phyloP scores from a whole-genome alignment of 2,113 vertebrate genomes.

The Nicator chloris region DNA sequence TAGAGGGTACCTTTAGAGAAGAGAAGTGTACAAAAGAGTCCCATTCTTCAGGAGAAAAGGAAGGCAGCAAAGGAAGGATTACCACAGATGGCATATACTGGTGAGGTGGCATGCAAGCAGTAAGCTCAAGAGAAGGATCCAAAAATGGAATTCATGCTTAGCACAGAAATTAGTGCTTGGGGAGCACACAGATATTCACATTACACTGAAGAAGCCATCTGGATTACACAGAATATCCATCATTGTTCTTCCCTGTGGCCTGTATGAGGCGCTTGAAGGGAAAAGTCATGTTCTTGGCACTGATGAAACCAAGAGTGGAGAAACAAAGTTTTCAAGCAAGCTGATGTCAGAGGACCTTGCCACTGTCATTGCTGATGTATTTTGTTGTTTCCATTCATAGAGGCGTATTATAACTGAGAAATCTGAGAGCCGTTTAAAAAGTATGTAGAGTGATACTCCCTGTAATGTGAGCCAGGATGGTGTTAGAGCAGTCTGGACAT shows the following conservation, averaged over 20 bases:
- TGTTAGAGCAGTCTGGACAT: not conserved
- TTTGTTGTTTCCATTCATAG: not conserved
- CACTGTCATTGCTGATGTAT: not conserved
- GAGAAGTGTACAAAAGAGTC: not conserved
- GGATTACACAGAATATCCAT: not conserved
- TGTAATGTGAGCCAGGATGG: not conserved
- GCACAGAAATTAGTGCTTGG: not conserved
- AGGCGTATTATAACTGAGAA: not conserved
- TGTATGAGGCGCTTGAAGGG: not conserved
- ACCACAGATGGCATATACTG: not conserved
- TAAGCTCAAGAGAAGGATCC: not conserved
- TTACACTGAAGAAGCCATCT: not conserved
- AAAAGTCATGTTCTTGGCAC: not conserved
- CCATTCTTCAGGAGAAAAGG: not conserved
- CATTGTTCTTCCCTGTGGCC: not conserved
- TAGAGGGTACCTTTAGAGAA: not conserved
- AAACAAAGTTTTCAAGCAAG: not conserved
- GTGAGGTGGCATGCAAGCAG: not conserved
- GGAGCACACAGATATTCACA: not conserved
- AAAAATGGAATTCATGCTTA: not conserved
- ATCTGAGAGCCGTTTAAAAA: not conserved
- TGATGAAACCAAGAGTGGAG: not conserved
- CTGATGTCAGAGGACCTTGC: not conserved
- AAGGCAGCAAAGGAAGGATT: not conserved
- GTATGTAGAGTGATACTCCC: not conserved